These are phyloP conservation scores for Sturmia bella DNA, from an alignment of 2,888 invertebrate species.

Conservation along the genomic window DNA sequence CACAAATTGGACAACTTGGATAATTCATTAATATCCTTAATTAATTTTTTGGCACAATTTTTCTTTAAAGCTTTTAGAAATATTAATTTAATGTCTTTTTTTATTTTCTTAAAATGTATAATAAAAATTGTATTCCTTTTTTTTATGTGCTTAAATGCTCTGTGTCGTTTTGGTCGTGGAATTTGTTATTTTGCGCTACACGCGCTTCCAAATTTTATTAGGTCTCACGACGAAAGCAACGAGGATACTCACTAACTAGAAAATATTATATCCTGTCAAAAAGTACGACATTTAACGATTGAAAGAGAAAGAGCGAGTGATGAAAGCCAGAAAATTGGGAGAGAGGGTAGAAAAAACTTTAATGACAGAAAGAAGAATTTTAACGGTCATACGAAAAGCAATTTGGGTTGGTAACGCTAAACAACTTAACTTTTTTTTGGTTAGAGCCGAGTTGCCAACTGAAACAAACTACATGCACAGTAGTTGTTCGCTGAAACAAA, in stretches of 20 bases:
- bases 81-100: slow-evolving; percentile 37
- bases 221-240: slow-evolving; percentile 68
- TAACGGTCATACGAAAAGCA: slow-evolving; percentile 26
- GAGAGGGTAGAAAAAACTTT: slow-evolving; percentile 4
- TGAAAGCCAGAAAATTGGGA: background rate
- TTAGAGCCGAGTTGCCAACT: slow-evolving; percentile 8
- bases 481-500: background rate
- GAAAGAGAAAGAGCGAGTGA: too few species aligned
- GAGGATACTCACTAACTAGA: slow-evolving; percentile 56
- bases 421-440: background rate
- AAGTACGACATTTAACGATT: slow-evolving; percentile 29
- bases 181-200: slow-evolving; percentile 72
- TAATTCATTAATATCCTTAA: slow-evolving; percentile 36
- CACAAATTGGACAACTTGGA: background rate
- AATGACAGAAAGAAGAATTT: background rate
- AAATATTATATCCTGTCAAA: slow-evolving; percentile 71
- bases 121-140: slow-evolving; percentile 46
- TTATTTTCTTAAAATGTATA: slow-evolving; percentile 48
- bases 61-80: slow-evolving; percentile 26
- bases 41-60: slow-evolving; percentile 42
- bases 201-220: slow-evolving; percentile 75
- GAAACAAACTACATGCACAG: background rate
- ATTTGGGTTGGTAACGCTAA: slow-evolving; percentile 7
- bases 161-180: slow-evolving; percentile 48
- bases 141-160: slow-evolving; percentile 58